Conservation (phyloP, 2,888 invertebrate genomes). For the Microplitis manilae region DNA sequence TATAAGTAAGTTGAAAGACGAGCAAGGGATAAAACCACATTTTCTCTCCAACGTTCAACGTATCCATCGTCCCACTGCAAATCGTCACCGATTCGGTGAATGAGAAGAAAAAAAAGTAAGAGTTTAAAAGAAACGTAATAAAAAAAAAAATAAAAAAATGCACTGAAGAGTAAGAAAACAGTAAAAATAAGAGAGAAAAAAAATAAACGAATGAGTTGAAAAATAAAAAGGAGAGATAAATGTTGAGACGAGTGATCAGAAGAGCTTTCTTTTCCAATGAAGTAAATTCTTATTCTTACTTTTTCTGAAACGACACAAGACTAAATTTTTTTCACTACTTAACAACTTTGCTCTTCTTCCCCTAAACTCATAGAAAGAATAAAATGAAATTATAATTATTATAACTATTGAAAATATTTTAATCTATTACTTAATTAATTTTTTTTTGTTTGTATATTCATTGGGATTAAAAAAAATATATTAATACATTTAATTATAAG, state of each 20-base stretch:
- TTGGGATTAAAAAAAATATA: too few species aligned
- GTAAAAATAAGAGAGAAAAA: slow-evolving; percentile 11
- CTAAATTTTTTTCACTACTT: not conserved
- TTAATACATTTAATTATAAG: too few species aligned
- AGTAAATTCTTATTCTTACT: slow-evolving; percentile 25
- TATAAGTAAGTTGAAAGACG: slow-evolving; percentile 10
- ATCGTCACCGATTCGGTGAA: slow-evolving; percentile 18
- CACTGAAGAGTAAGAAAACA: slow-evolving; percentile 28
- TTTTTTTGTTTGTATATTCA: too few species aligned
- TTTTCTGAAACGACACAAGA: slow-evolving; percentile 3
- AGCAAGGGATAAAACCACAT: slow-evolving; percentile 11
- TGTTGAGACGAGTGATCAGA: slow-evolving; percentile 14
- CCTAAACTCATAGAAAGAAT: not conserved
- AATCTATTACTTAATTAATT: too few species aligned
- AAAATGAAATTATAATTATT: not conserved
- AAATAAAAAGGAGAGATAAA: not conserved
- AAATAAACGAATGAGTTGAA: slow-evolving; percentile 20
- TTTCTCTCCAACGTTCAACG: slow-evolving; percentile 18
- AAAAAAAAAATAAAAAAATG: slow-evolving; percentile 29
- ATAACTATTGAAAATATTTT: not conserved
- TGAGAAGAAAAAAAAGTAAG: slow-evolving; percentile 22
- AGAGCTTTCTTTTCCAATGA: slow-evolving; percentile 9
- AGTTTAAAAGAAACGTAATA: slow-evolving; percentile 44
- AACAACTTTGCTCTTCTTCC: slow-evolving; percentile 9
- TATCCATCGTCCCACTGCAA: slow-evolving; percentile 14